phyloP scores from a whole-genome alignment of 2,113 vertebrate genomes.

The Platysternon megacephalum region DNA sequence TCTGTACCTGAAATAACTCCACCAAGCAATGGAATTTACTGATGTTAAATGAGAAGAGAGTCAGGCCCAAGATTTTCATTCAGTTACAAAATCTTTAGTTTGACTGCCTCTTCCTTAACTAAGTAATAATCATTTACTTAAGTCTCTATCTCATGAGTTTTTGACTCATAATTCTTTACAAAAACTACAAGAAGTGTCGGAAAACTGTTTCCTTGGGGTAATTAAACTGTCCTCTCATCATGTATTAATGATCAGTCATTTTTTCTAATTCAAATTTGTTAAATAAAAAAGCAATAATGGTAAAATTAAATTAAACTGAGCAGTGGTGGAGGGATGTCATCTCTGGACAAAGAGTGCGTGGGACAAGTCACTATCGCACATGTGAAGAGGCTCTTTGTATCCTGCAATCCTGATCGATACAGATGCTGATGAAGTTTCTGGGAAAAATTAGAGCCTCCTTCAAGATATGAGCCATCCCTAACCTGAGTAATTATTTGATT shows the following conservation, averaged over 20 bases:
- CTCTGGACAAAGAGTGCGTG: too few species aligned
- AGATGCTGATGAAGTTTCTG: too few species aligned
- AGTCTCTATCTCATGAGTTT: background rate
- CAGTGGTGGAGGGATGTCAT: too few species aligned
- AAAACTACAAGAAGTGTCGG: background rate
- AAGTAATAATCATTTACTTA: background rate
- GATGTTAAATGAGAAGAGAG: background rate
- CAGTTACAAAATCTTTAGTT: background rate
- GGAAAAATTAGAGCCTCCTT: background rate
- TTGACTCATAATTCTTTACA: constrained; percentile 10
- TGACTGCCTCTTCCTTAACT: constrained; percentile 13
- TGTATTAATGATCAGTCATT: background rate
- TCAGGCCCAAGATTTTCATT: background rate
- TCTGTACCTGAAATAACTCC: background rate
- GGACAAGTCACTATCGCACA: too few species aligned
- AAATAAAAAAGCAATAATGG: background rate
- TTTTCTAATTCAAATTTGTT: background rate
- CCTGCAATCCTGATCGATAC: too few species aligned
- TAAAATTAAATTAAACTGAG: too few species aligned
- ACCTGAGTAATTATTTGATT: too few species aligned
- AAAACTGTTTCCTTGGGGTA: background rate
- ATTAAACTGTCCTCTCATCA: background rate
- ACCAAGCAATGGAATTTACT: background rate
- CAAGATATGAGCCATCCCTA: too few species aligned
- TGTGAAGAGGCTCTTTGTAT: too few species aligned